Percentiles rank a stretch among this genome's conserved stretches.
These are phyloP conservation scores for Melinaea menophilus DNA, from an alignment of 2,888 invertebrate species.

Conservation along the genomic window DNA sequence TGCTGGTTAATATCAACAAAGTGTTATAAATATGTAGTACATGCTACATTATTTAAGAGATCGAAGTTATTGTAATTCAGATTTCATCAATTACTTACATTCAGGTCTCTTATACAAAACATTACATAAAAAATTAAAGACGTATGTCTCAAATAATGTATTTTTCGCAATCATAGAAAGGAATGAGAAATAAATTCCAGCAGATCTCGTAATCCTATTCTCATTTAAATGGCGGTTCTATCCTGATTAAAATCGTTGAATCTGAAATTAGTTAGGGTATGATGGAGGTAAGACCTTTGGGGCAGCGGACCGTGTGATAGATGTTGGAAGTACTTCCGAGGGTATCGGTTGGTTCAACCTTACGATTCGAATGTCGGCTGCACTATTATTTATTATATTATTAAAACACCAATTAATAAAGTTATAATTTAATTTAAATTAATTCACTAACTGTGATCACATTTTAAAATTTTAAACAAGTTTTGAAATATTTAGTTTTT, in stretches of 20 bases:
- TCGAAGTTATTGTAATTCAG: no score
- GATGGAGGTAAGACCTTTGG: conserved; percentile 28
- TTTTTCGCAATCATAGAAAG: neutral
- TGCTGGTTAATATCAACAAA: no score
- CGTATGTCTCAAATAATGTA: neutral
- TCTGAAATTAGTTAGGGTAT: conserved; percentile 32
- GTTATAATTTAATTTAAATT: no score
- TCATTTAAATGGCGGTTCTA: conserved; percentile 30
- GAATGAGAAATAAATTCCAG: neutral
- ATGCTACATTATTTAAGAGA: no score
- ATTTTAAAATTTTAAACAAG: no score
- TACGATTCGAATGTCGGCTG: neutral
- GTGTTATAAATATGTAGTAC: no score
- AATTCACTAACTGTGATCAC: no score
- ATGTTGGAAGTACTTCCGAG: conserved; percentile 14
- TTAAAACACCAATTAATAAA: neutral
- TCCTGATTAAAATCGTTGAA: conserved; percentile 32
- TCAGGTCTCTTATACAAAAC: neutral
- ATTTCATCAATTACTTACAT: no score
- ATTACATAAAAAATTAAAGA: neutral
- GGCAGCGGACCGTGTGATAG: conserved; percentile 26
- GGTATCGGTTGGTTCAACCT: conserved; percentile 5
- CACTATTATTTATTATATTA: conserved; percentile 1
- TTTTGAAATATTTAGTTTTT: no score
- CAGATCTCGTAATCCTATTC: conserved; percentile 24